These are phyloP conservation scores for Gymnodraco acuticeps DNA, from an alignment of 2,797 vertebrate genomes.

Conservation along the genomic window DNA sequence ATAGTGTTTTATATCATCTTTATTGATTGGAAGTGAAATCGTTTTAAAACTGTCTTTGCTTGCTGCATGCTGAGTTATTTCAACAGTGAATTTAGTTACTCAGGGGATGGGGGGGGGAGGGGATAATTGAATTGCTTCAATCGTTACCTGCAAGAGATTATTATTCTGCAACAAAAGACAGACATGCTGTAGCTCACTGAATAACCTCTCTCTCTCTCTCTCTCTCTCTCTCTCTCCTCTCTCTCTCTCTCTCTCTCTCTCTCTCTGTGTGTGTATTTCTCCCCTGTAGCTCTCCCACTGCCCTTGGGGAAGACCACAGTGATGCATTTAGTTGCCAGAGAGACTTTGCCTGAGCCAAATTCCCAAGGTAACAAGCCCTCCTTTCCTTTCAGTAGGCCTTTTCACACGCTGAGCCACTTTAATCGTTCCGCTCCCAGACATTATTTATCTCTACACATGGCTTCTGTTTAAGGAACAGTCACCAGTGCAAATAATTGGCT, in stretches of 20 bases:
- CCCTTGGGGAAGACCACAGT: conserved; percentile 98
- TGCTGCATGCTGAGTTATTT: neutral
- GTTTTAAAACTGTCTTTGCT: neutral
- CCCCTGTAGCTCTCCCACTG: conserved; percentile 93
- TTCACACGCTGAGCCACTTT: conserved; percentile 68
- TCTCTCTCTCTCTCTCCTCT: conserved; percentile 1
- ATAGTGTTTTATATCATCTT: too few relatives aligned
- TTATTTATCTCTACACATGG: conserved; percentile 69
- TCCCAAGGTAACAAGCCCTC: conserved; percentile 92
- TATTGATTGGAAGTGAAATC: neutral
- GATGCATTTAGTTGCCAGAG: conserved; percentile 99
- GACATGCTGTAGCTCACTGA: conserved; percentile 37
- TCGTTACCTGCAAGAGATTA: neutral
- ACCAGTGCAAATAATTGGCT: conserved; percentile 68
- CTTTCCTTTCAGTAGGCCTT: conserved; percentile 58
- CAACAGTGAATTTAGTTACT: neutral
- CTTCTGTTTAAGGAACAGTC: conserved; percentile 62
- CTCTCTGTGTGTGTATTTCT: conserved; percentile 21
- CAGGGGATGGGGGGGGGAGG: too few relatives aligned
- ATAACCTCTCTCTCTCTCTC: conserved; percentile 40
- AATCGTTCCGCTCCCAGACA: conserved; percentile 51
- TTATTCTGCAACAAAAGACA: conserved; percentile 20
- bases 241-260: conserved; percentile 10
- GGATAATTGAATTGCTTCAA: neutral
- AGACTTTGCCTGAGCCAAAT: conserved; percentile 98